Evolutionary conservation across 2,113 vertebrate genomes (phyloP).

Genomic region (Pseudolaguvia tuberculata): DNA sequence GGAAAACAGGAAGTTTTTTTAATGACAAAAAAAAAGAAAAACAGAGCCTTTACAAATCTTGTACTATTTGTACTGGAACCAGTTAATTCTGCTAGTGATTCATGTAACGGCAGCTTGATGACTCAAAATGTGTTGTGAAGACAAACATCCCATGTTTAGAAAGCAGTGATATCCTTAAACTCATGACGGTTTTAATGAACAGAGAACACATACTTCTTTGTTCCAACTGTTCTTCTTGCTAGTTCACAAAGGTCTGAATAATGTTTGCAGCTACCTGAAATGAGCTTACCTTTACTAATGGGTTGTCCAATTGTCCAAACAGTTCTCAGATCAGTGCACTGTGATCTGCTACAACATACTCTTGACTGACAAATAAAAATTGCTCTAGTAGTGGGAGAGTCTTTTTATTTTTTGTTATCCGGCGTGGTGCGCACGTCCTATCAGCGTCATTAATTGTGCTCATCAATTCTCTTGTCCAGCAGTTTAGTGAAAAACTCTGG

Average conservation of each 20-base stretch:
- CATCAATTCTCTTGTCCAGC: too few species aligned
- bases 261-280: slow-evolving; percentile 55
- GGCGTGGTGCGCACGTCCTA: too few species aligned
- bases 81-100: slow-evolving; percentile 8
- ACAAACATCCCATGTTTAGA: background rate
- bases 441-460: too few species aligned
- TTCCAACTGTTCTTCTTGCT: slow-evolving; percentile 32
- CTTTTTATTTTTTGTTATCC: too few species aligned
- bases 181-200: background rate
- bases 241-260: slow-evolving; percentile 48
- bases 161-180: background rate
- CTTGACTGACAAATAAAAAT: too few species aligned
- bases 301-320: too few species aligned
- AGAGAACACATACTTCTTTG: slow-evolving; percentile 46
- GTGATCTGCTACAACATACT: too few species aligned
- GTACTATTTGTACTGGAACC: background rate
- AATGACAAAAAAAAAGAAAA: background rate
- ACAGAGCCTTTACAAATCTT: background rate
- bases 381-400: too few species aligned
- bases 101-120: background rate
- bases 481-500: too few species aligned
- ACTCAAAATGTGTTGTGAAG: slow-evolving; percentile 9
- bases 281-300: slow-evolving; percentile 33
- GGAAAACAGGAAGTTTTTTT: too few species aligned
- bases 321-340: too few species aligned